These are phyloP conservation scores for Brachionus asplanchnoidis DNA, from an alignment of 1,140 invertebrate genomes.

Conservation along the genomic window DNA sequence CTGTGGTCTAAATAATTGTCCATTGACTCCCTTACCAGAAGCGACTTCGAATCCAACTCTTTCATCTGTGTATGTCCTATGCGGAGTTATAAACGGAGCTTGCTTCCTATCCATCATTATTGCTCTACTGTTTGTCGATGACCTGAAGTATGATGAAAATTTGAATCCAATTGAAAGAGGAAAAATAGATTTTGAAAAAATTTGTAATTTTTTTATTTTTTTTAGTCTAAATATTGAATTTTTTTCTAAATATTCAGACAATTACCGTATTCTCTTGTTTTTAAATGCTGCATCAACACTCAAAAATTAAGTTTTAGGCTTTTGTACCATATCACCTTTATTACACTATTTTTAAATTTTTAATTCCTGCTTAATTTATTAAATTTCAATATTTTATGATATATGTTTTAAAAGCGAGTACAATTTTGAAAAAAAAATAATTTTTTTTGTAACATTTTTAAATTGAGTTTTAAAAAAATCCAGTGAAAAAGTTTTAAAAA, in stretches of 20 bases:
- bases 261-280: neutral
- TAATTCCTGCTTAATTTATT: no score
- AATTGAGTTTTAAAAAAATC: no score
- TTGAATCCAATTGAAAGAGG: conserved; percentile 2
- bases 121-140: conserved; percentile 8
- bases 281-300: no score
- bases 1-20: conserved; percentile 36
- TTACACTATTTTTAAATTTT: no score
- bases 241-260: neutral
- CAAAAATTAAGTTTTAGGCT: no score
- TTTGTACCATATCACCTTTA: no score
- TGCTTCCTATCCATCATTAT: conserved; percentile 14
- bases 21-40: conserved; percentile 10
- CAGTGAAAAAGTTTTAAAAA: no score
- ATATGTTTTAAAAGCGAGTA: no score
- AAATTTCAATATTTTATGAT: no score
- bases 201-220: neutral
- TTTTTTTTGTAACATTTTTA: no score
- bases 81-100: conserved; percentile 15
- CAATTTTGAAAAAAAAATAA: no score
- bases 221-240: neutral
- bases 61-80: neutral
- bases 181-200: neutral
- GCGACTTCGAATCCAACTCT: conserved; percentile 6
- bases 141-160: conserved; percentile 32